These are phyloP conservation scores for Cephonodes hylas DNA, from an alignment of 2,888 invertebrate species.

Conservation along the genomic window DNA sequence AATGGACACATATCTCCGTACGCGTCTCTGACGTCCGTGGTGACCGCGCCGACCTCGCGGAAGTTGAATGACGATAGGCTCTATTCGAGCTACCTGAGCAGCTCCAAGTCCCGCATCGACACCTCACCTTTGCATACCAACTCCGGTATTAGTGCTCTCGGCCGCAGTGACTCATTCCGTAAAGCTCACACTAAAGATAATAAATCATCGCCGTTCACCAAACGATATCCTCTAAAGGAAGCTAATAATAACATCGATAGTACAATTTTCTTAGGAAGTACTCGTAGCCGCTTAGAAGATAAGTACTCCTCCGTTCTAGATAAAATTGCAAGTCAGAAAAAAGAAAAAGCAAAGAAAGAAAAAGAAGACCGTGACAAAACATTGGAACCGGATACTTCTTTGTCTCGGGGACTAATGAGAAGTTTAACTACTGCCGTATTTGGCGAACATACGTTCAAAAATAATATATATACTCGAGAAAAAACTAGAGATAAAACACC, in stretches of 20 bases:
- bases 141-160: slow-evolving; percentile 61
- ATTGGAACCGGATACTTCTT: slow-evolving; percentile 81
- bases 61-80: slow-evolving; percentile 67
- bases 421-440: slow-evolving; percentile 88
- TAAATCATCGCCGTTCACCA: slow-evolving; percentile 68
- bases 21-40: slow-evolving; percentile 55
- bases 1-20: slow-evolving; percentile 69
- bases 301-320: slow-evolving; percentile 90
- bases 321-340: slow-evolving; percentile 83
- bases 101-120: slow-evolving; percentile 60
- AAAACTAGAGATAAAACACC: slow-evolving; percentile 84
- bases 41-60: slow-evolving; percentile 43
- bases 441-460: slow-evolving; percentile 82
- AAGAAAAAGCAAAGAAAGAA: slow-evolving; percentile 74
- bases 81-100: slow-evolving; percentile 67
- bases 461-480: slow-evolving; percentile 80
- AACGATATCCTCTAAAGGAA: slow-evolving; percentile 73
- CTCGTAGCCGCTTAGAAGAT: slow-evolving; percentile 87
- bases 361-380: slow-evolving; percentile 85
- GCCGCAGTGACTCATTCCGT: slow-evolving; percentile 75
- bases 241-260: slow-evolving; percentile 71
- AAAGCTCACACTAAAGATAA: slow-evolving; percentile 67
- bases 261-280: slow-evolving; percentile 72
- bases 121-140: slow-evolving; percentile 68
- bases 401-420: slow-evolving; percentile 80